Percentiles rank a stretch among this genome's conserved stretches.
phyloP scores from a whole-genome alignment of 2,888 invertebrate species.

The Ornithoptera alexandrae region DNA sequence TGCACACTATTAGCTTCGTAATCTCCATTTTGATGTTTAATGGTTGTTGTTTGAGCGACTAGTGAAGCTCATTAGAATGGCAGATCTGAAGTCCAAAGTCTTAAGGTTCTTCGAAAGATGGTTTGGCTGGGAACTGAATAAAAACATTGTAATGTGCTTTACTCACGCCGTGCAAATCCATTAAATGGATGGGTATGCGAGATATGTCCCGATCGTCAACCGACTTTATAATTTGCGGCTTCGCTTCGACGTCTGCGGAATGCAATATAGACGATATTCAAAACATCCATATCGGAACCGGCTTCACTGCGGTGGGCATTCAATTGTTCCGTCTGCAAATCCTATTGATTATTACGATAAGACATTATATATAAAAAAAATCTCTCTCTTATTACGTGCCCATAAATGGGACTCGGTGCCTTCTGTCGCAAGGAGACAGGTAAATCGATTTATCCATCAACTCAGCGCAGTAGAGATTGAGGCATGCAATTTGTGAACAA shows the following conservation, averaged over 20 bases:
- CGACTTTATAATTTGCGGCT: constrained; percentile 40
- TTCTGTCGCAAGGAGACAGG: no score
- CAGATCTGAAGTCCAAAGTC: no score
- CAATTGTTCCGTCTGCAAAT: constrained; percentile 5
- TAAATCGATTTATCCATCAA: neutral
- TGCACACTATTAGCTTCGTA: no score
- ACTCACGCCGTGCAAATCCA: neutral
- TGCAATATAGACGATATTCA: constrained; percentile 48
- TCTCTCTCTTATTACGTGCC: neutral
- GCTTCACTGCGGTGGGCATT: constrained; percentile 4
- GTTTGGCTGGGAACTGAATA: neutral
- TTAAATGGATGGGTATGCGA: constrained; percentile 13
- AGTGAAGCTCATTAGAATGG: no score
- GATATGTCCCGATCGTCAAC: constrained; percentile 25
- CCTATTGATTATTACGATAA: neutral
- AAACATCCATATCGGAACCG: constrained; percentile 37
- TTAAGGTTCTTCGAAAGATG: no score
- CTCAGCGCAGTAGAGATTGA: no score
- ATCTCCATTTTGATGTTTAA: no score
- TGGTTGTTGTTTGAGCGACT: no score
- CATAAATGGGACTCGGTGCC: no score
- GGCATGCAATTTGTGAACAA: no score
- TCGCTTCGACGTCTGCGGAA: constrained; percentile 37
- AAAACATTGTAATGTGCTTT: neutral
- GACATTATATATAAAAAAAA: neutral